Percentiles rank a stretch among this genome's conserved stretches.
Evolutionary conservation across 2,797 vertebrate genomes (phyloP).

Genomic region (Xenentodon cancila): DNA sequence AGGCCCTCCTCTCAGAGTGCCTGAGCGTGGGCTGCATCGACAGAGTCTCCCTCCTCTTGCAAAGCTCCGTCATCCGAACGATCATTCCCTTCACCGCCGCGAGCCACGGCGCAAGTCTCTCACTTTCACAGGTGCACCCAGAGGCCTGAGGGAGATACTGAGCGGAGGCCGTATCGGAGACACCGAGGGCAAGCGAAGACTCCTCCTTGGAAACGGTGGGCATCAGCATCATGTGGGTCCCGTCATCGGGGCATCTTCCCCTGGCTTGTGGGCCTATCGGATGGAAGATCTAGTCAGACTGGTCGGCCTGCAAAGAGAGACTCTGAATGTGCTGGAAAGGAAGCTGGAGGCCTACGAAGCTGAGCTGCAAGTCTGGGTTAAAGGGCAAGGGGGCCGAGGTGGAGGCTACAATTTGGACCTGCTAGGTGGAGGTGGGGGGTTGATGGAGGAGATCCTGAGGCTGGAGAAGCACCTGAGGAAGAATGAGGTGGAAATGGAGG

Average conservation of each 20-base stretch:
- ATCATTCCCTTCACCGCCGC: constrained; percentile 89
- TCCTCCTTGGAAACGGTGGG: constrained; percentile 81
- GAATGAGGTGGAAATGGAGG: constrained; percentile 95
- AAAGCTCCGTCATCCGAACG: constrained; percentile 90
- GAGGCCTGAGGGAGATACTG: constrained; percentile 94
- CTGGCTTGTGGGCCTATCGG: constrained; percentile 80
- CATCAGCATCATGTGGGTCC: constrained; percentile 54
- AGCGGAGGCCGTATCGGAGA: constrained; percentile 82
- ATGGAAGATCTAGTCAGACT: constrained; percentile 90
- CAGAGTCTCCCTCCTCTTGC: constrained; percentile 95
- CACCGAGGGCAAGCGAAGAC: constrained; percentile 86
- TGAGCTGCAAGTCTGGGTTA: constrained; percentile 88
- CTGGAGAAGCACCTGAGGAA: constrained; percentile 93
- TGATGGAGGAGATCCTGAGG: constrained; percentile 90
- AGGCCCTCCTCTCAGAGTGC: constrained; percentile 85
- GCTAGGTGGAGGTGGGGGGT: constrained; percentile 56
- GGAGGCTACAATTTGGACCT: constrained; percentile 60
- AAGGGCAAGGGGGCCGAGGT: constrained; percentile 68
- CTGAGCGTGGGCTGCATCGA: constrained; percentile 91
- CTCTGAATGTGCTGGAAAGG: constrained; percentile 88
- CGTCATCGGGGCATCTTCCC: constrained; percentile 53
- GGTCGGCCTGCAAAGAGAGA: constrained; percentile 91
- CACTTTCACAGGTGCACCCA: constrained; percentile 93
- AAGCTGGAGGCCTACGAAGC: constrained; percentile 89
- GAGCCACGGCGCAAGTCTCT: constrained; percentile 96